A percentile compares a stretch with the other conserved stretches of the same genome.
phyloP scores from a whole-genome alignment of 2,113 vertebrate genomes.

The Jacana jacana region DNA sequence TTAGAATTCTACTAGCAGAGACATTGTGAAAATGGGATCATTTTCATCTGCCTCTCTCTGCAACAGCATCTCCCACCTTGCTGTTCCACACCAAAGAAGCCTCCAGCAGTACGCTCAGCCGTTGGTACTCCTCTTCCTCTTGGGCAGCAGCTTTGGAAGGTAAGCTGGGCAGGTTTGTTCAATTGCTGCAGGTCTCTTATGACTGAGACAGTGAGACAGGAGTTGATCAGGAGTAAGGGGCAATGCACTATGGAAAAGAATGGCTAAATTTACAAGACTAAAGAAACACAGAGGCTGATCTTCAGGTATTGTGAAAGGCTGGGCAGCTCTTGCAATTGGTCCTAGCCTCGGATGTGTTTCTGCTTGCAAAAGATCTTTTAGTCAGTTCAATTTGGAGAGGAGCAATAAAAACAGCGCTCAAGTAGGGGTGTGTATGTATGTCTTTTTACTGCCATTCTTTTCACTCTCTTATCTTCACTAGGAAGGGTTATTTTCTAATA shows the following conservation, averaged over 20 bases:
- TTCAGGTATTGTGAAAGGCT: neutral
- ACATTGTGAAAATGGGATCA: slow-evolving; percentile 49
- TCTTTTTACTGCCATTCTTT: neutral
- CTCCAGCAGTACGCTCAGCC: neutral
- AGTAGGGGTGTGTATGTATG: neutral
- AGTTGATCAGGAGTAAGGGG: neutral
- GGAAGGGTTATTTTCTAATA: neutral
- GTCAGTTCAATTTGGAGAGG: neutral
- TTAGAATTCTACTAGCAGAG: slow-evolving; percentile 39
- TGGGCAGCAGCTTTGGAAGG: slow-evolving; percentile 57
- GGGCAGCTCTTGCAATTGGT: neutral
- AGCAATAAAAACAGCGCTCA: neutral
- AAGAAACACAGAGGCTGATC: neutral
- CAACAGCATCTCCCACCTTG: slow-evolving; percentile 15
- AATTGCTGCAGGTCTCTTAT: neutral
- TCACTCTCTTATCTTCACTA: neutral
- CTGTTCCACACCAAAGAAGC: slow-evolving; percentile 1
- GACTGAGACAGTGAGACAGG: neutral
- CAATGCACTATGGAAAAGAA: neutral
- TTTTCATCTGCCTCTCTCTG: neutral
- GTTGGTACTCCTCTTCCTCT: neutral
- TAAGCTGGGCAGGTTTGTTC: slow-evolving; percentile 23
- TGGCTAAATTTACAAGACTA: neutral
- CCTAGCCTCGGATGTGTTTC: neutral
- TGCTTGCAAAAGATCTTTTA: neutral